A percentile compares a stretch with the other conserved stretches of the same genome.
These are phyloP conservation scores for Telenomus remus DNA, from an alignment of 1,140 invertebrate genomes.

Conservation along the genomic window DNA sequence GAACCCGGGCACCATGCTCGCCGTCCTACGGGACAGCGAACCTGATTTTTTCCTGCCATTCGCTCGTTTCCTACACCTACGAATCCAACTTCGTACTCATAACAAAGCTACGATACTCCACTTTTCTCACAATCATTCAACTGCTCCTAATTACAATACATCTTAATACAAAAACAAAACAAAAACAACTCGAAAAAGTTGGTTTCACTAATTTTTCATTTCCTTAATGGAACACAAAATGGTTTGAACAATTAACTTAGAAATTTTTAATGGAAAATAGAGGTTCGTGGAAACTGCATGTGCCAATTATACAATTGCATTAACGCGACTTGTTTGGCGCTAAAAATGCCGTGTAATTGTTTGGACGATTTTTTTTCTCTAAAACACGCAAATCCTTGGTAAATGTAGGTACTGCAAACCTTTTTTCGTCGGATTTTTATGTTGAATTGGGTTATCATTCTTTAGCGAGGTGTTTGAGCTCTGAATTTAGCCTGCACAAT, in stretches of 20 bases:
- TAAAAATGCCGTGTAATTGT: background rate
- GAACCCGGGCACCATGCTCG: constrained; percentile 69
- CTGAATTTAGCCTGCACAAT: too few relatives aligned
- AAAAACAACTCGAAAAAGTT: too few relatives aligned
- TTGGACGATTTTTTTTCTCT: background rate
- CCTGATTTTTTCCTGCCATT: constrained; percentile 74
- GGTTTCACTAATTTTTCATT: too few relatives aligned
- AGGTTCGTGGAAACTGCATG: background rate
- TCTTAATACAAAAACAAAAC: background rate
- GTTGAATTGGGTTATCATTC: too few relatives aligned
- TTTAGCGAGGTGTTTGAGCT: too few relatives aligned
- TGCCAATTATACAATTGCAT: background rate
- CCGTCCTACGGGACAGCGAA: constrained; percentile 71
- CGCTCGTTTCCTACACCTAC: constrained; percentile 71
- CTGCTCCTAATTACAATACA: constrained; percentile 24
- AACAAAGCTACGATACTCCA: constrained; percentile 48
- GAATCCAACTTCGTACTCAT: constrained; percentile 67
- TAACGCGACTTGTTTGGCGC: background rate
- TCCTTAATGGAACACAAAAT: background rate
- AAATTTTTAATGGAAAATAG: background rate
- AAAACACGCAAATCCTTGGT: too few relatives aligned
- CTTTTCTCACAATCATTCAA: constrained; percentile 8
- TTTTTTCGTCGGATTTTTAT: too few relatives aligned
- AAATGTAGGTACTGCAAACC: too few relatives aligned
- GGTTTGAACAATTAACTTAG: background rate